These are phyloP conservation scores for Amniataba percoides DNA, from an alignment of 2,797 vertebrate species.

Conservation along the genomic window DNA sequence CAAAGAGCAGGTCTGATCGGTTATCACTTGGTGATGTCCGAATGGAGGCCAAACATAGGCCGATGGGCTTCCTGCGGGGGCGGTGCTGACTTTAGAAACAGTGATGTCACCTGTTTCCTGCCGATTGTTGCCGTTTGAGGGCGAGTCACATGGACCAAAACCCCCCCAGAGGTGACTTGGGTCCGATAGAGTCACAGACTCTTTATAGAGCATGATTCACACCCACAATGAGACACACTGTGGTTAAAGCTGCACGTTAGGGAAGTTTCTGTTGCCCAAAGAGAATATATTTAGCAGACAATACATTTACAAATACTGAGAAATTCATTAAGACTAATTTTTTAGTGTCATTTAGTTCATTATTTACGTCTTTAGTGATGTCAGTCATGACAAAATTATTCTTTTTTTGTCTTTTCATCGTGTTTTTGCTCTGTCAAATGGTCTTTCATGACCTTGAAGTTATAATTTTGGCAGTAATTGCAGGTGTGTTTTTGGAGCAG, in stretches of 20 bases:
- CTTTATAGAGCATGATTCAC: slow-evolving; percentile 16
- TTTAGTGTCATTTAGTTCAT: neutral
- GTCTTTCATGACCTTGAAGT: too few relatives aligned
- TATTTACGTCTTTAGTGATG: neutral
- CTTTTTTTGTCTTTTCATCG: neutral
- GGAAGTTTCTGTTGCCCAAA: neutral
- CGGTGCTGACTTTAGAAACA: slow-evolving; percentile 69
- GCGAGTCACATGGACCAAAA: slow-evolving; percentile 53
- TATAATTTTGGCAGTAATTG: too few relatives aligned
- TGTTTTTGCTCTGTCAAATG: neutral
- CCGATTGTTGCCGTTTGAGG: slow-evolving; percentile 64
- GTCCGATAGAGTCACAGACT: slow-evolving; percentile 14
- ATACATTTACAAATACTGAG: neutral
- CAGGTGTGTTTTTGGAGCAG: too few relatives aligned
- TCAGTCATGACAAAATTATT: too few relatives aligned
- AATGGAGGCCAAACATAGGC: slow-evolving; percentile 76
- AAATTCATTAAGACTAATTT: too few relatives aligned
- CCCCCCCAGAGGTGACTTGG: slow-evolving; percentile 36
- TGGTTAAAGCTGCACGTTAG: neutral
- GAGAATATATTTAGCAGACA: neutral
- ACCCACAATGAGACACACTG: neutral
- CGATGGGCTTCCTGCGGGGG: slow-evolving; percentile 71
- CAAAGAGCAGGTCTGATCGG: slow-evolving; percentile 53
- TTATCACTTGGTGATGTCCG: slow-evolving; percentile 64
- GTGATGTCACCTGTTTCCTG: slow-evolving; percentile 84